These are phyloP conservation scores for Leptinotarsa undecemlineata DNA, from an alignment of 1,140 invertebrate species.

Conservation along the genomic window DNA sequence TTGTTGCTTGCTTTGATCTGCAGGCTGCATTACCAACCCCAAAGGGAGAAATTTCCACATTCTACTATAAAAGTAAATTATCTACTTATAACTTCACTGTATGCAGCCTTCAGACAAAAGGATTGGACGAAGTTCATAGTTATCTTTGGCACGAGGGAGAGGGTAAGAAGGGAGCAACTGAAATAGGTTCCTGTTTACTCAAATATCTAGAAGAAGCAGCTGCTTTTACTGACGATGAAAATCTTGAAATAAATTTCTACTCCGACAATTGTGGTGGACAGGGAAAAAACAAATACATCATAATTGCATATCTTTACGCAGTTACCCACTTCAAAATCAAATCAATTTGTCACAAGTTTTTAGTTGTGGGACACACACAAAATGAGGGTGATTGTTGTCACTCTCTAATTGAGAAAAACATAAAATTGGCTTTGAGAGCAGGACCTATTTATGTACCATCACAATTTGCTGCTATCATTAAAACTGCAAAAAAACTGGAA, in stretches of 20 bases:
- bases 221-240: slow-evolving; percentile 12
- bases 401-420: slow-evolving; percentile 43
- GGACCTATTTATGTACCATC: slow-evolving; percentile 33
- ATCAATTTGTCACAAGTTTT: slow-evolving; percentile 48
- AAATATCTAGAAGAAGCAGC: slow-evolving; percentile 35
- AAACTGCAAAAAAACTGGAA: slow-evolving; percentile 46
- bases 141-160: slow-evolving; percentile 45
- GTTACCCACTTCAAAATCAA: slow-evolving; percentile 44
- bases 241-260: slow-evolving; percentile 42
- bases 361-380: slow-evolving; percentile 48
- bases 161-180: slow-evolving; percentile 37
- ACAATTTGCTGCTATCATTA: slow-evolving; percentile 37
- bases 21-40: slow-evolving; percentile 51
- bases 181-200: slow-evolving; percentile 40
- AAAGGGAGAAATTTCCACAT: slow-evolving; percentile 47
- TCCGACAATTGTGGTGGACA: slow-evolving; percentile 50
- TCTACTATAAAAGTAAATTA: slow-evolving; percentile 56
- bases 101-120: slow-evolving; percentile 28
- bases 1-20: slow-evolving; percentile 48
- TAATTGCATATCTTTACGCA: slow-evolving; percentile 48
- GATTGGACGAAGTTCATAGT: slow-evolving; percentile 31
- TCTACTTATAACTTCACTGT: slow-evolving; percentile 36
- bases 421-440: slow-evolving; percentile 24
- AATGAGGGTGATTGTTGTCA: slow-evolving; percentile 49
- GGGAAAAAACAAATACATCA: slow-evolving; percentile 49